A percentile compares a stretch with the other conserved stretches of the same genome.
These are phyloP conservation scores for Lepidothrix coronata DNA, from an alignment of 2,113 vertebrate genomes.

Conservation along the genomic window DNA sequence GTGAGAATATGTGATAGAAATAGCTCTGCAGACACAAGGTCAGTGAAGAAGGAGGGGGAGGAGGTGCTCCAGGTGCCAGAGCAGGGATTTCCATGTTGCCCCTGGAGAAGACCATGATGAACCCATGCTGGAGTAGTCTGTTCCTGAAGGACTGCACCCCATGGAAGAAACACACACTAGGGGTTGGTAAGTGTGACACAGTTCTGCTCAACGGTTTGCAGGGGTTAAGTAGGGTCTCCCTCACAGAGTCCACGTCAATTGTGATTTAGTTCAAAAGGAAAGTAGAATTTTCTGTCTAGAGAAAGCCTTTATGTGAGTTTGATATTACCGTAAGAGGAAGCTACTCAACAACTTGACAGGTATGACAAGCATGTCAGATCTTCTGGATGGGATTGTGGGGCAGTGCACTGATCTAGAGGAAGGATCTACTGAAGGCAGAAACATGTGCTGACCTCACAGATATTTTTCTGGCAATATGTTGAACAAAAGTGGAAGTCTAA, in stretches of 20 bases:
- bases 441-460: rapidly evolving
- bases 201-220: neutral
- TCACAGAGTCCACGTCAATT: neutral
- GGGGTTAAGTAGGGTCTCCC: neutral
- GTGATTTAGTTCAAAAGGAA: neutral
- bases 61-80: neutral
- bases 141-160: neutral
- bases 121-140: neutral
- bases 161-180: neutral
- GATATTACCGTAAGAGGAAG: neutral
- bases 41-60: neutral
- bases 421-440: neutral
- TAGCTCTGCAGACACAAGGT: neutral
- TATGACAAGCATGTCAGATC: neutral
- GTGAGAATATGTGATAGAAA: neutral
- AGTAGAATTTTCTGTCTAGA: neutral
- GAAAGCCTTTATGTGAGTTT: neutral
- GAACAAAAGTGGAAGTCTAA: neutral
- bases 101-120: neutral
- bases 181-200: neutral
- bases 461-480: neutral
- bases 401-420: neutral
- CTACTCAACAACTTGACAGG: neutral
- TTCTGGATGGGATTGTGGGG: neutral
- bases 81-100: neutral